phyloP scores from a whole-genome alignment of 2,797 vertebrate genomes.

The Botia kubotai region DNA sequence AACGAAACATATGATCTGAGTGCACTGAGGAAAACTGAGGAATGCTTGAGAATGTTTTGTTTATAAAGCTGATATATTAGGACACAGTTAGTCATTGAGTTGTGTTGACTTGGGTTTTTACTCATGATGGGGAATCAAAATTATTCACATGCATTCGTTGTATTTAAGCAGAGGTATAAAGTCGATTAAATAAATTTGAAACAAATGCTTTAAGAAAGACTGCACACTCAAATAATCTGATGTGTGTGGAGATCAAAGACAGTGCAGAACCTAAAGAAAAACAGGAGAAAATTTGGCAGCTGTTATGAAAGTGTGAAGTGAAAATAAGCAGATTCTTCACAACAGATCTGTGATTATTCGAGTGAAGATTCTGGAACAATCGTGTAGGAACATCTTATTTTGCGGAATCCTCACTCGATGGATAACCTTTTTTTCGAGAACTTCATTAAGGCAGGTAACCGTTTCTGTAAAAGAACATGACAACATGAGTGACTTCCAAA shows the following conservation, averaged over 20 bases:
- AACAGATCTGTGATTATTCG: background rate
- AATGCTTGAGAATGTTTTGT: background rate
- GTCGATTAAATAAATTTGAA: too few relatives aligned
- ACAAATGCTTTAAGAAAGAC: background rate
- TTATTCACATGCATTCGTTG: background rate
- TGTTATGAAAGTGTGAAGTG: too few relatives aligned
- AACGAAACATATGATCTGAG: background rate
- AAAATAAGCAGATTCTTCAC: background rate
- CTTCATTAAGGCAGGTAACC: background rate
- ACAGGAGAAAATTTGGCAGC: background rate
- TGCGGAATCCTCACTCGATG: background rate
- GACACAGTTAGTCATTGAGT: background rate
- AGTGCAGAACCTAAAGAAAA: too few relatives aligned
- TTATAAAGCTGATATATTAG: background rate
- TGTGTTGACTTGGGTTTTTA: background rate
- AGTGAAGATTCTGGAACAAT: background rate
- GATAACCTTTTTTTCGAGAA: background rate
- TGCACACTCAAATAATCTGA: background rate
- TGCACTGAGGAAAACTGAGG: background rate
- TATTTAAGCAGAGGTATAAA: background rate
- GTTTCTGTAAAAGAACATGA: background rate
- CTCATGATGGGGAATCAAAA: background rate
- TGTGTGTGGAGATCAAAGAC: background rate
- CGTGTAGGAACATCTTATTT: background rate
- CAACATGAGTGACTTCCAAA: background rate